These are phyloP conservation scores for Adelognathus sp. DNA, from an alignment of 2,888 invertebrate species.

Conservation along the genomic window DNA sequence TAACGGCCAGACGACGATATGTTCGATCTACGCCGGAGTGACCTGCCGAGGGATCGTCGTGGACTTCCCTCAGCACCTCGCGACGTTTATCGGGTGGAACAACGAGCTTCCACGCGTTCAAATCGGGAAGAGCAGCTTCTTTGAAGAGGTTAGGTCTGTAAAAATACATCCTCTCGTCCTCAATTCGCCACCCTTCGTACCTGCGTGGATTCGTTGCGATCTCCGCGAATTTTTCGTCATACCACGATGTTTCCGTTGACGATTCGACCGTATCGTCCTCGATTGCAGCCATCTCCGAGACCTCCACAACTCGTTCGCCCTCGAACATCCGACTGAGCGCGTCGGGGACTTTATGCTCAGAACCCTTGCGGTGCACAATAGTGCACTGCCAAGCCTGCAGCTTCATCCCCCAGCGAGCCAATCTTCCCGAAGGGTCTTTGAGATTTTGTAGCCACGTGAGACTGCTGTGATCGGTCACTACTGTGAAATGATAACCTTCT, in stretches of 20 bases:
- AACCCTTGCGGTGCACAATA: too few relatives aligned
- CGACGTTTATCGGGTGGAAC: too few relatives aligned
- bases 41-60: constrained; percentile 44
- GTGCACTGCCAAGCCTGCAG: too few relatives aligned
- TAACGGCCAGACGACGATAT: too few relatives aligned
- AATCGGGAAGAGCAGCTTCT: constrained; percentile 30
- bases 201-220: too few relatives aligned
- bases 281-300: neutral
- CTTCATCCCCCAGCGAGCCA: constrained; percentile 47
- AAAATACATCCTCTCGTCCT: constrained; percentile 30
- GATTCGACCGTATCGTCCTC: too few relatives aligned
- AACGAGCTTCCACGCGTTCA: too few relatives aligned
- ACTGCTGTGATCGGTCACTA: constrained; percentile 66
- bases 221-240: too few relatives aligned
- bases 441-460: constrained; percentile 62
- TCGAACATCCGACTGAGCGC: constrained; percentile 53
- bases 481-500: too few relatives aligned
- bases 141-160: constrained; percentile 22
- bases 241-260: neutral
- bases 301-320: neutral
- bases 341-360: constrained; percentile 31
- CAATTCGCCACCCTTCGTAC: too few relatives aligned
- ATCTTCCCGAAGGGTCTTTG: constrained; percentile 57
- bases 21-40: too few relatives aligned
- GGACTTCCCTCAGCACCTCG: constrained; percentile 32